Base-by-base conservation (phyloP, 1,140 invertebrate genomes). In the Helicorthomorpha holstii region DNA sequence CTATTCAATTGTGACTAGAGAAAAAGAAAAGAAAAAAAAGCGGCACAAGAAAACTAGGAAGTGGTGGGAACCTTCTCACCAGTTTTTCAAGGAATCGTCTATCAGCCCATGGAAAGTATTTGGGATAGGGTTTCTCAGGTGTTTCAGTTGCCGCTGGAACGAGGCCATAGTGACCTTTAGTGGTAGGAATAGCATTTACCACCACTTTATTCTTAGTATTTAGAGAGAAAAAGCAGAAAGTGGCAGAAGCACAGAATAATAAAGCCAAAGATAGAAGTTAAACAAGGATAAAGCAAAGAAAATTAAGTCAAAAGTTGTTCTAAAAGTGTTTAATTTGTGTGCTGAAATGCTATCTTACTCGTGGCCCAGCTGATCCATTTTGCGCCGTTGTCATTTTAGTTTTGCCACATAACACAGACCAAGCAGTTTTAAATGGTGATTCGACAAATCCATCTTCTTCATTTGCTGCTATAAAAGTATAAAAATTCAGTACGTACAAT, bases 91-190 rank as follows among this genome's bases (percentile, higher is more conserved):
- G 19, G 21, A 46, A 46, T 21, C 12, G 7, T 22, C 21, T 4
- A 46, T 10, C 7, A 7, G 44, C 44, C 44, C 44, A 46, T 25
- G 44, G 44, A 25, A 46, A 46, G 19, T 46, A 46, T 19, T 46
- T 46, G 44, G 44, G 25, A 7, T 7, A 46, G 44, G 19, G 44
- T 46, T 4, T 7, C 4, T 4, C 4, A 46, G 44, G 19, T 22
- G 7, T 7, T 12, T 4, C 4, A 7, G 7, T 21, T 10, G 44
- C 44, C 4, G 4, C 19, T 7, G 44, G 44, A 46, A 46, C 21
- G 7, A 46, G 44, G 4, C 44, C 44, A 25, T 46, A 46, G 19
- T 46, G 44, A 22, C 44, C 44, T 46, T 46, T 46, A 25, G 44
- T 25, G 21, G 44, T 46, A 7, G 19, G 44, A 22, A 46, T 25